A percentile compares a stretch with the other conserved stretches of the same genome.
phyloP scores from a whole-genome alignment of 2,888 invertebrate species.

The Megastigmus dorsalis region DNA sequence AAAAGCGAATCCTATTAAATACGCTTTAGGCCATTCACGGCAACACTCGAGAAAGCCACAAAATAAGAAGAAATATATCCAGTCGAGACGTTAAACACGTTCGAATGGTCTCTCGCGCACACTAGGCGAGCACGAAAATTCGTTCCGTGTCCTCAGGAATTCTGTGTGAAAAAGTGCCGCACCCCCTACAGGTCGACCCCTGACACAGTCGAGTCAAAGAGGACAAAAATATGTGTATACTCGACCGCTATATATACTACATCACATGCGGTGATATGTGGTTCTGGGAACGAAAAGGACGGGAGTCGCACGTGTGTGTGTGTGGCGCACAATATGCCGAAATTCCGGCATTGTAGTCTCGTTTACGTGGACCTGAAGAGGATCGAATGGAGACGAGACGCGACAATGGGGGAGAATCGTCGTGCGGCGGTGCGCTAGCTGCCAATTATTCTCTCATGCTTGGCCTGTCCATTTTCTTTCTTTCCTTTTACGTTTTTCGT shows the following conservation, averaged over 20 bases:
- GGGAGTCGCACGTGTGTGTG: conserved; percentile 41
- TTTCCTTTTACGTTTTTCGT: too few species aligned
- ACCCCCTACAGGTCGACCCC: conserved; percentile 6
- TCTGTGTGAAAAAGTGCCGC: background rate
- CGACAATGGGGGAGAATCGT: conserved; percentile 34
- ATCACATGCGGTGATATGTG: too few species aligned
- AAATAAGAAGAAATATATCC: background rate
- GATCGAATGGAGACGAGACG: conserved; percentile 48
- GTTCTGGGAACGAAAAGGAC: conserved; percentile 41
- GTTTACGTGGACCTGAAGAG: conserved; percentile 52
- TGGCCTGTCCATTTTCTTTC: conserved; percentile 52
- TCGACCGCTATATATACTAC: background rate
- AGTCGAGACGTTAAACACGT: background rate
- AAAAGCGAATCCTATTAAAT: conserved; percentile 14
- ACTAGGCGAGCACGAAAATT: conserved; percentile 21
- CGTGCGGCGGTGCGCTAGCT: conserved; percentile 37
- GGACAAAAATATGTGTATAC: conserved; percentile 9
- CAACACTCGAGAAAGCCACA: conserved; percentile 14
- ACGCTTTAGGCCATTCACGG: background rate
- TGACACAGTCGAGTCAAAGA: conserved; percentile 17
- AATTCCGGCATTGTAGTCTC: conserved; percentile 51
- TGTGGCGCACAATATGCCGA: conserved; percentile 20
- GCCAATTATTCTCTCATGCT: conserved; percentile 69
- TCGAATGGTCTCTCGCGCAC: background rate
- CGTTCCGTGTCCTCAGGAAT: too few species aligned